phyloP scores from a whole-genome alignment of 2,888 invertebrate species.

The Cacoxenus indagator region DNA sequence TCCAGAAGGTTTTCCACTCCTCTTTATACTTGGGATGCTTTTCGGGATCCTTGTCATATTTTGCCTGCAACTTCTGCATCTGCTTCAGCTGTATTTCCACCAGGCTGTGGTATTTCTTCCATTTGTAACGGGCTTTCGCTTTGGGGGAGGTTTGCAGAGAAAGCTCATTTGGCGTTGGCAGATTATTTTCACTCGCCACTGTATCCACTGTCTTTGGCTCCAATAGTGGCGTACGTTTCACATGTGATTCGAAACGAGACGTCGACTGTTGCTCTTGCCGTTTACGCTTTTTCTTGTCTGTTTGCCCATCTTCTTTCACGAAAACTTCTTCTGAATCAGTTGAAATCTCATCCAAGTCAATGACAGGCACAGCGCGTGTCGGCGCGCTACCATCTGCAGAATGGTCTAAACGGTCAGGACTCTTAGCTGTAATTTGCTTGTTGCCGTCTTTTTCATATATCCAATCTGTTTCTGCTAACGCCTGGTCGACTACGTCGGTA shows the following conservation, averaged over 20 bases:
- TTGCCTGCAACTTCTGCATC: slow-evolving; percentile 77
- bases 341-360: slow-evolving; percentile 67
- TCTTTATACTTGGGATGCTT: slow-evolving; percentile 90
- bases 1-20: slow-evolving; percentile 94
- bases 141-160: slow-evolving; percentile 67
- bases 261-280: no score
- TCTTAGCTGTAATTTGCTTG: slow-evolving; percentile 61
- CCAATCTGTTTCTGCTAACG: slow-evolving; percentile 47
- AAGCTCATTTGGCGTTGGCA: slow-evolving; percentile 67
- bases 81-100: slow-evolving; percentile 69
- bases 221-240: slow-evolving; percentile 57
- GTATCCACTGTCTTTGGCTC: no score
- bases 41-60: slow-evolving; percentile 87
- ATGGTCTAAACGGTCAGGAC: slow-evolving; percentile 64
- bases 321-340: slow-evolving; percentile 52
- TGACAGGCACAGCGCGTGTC: no score
- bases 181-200: no score
- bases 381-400: no score
- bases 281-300: slow-evolving; percentile 46
- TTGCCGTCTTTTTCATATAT: slow-evolving; percentile 15
- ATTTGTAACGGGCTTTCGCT: slow-evolving; percentile 72
- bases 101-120: slow-evolving; percentile 72
- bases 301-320: background rate
- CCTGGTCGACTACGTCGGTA: slow-evolving; percentile 71
- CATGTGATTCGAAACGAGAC: slow-evolving; percentile 46